These are phyloP conservation scores for Heliconius ethilla DNA, from an alignment of 2,888 invertebrate genomes.

Conservation along the genomic window DNA sequence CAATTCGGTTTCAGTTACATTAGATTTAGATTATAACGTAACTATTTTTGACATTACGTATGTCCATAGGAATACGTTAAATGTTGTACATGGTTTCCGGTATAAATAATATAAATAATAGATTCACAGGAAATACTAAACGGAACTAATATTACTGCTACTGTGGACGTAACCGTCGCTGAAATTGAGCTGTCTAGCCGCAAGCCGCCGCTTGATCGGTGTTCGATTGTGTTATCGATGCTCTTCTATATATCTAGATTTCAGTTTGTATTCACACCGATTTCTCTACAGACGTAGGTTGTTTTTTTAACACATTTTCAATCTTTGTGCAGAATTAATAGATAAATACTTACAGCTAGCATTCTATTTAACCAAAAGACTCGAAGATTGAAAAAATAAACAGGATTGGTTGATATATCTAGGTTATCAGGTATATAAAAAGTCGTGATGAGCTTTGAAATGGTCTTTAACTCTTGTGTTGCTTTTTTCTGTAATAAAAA, in stretches of 20 bases:
- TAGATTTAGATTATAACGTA: too few relatives aligned
- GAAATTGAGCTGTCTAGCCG: constrained; percentile 49
- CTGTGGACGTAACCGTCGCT: constrained; percentile 42
- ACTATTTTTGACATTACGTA: too few relatives aligned
- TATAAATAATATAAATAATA: neutral
- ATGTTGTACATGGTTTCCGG: neutral
- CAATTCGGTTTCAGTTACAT: too few relatives aligned
- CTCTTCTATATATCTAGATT: constrained; percentile 48
- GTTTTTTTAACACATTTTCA: neutral
- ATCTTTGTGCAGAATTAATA: neutral
- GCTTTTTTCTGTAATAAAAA: neutral
- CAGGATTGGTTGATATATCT: neutral
- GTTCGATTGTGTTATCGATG: constrained; percentile 53
- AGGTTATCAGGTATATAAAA: neutral
- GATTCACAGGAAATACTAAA: constrained; percentile 10
- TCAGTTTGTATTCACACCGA: constrained; percentile 4
- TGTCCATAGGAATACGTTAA: neutral
- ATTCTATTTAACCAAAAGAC: too few relatives aligned
- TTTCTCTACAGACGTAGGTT: neutral
- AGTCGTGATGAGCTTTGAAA: neutral
- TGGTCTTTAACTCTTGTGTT: neutral
- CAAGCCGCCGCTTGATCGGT: constrained; percentile 45
- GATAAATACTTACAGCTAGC: neutral
- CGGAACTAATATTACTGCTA: constrained; percentile 24
- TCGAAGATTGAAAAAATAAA: neutral